Evolutionary conservation across 2,888 invertebrate genomes (phyloP).

Genomic region (Opisthograptis luteolata): DNA sequence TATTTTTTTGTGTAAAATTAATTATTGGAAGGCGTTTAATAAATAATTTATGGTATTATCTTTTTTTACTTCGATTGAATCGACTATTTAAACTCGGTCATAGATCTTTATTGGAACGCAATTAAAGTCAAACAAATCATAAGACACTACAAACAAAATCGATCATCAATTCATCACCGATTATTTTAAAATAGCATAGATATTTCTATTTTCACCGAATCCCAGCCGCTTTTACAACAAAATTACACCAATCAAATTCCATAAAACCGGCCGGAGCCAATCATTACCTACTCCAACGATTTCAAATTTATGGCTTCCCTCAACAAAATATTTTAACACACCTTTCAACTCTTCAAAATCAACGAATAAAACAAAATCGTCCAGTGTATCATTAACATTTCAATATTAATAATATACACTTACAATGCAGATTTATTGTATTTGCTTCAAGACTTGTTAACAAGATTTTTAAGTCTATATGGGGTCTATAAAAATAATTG

Average conservation of each 20-base stretch:
- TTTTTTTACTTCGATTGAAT: too few relatives aligned
- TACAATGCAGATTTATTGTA: slow-evolving; percentile 67
- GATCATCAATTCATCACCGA: slow-evolving; percentile 20
- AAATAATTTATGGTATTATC: too few relatives aligned
- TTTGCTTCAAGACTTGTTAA: slow-evolving; percentile 50
- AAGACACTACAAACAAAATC: slow-evolving; percentile 10
- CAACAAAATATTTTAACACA: slow-evolving; percentile 36
- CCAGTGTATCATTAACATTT: slow-evolving; percentile 57
- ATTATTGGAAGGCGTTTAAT: too few relatives aligned
- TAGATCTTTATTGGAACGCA: too few relatives aligned
- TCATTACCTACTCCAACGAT: slow-evolving; percentile 49
- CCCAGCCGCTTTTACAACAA: slow-evolving; percentile 37
- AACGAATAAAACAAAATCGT: slow-evolving; percentile 36
- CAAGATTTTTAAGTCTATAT: slow-evolving; percentile 45
- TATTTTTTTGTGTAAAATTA: too few relatives aligned
- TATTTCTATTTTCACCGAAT: slow-evolving; percentile 33
- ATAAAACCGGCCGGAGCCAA: slow-evolving; percentile 44
- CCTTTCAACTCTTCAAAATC: slow-evolving; percentile 33
- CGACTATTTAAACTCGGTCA: too few relatives aligned
- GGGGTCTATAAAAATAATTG: slow-evolving; percentile 56
- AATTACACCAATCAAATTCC: slow-evolving; percentile 55
- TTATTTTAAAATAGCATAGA: slow-evolving; percentile 14
- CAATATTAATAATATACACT: too few relatives aligned
- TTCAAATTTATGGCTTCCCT: slow-evolving; percentile 45
- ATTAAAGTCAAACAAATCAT: slow-evolving; percentile 11